A percentile compares a stretch with the other conserved stretches of the same genome.
phyloP scores from a whole-genome alignment of 1,140 invertebrate genomes.

The Lordiphosa clarofinis region DNA sequence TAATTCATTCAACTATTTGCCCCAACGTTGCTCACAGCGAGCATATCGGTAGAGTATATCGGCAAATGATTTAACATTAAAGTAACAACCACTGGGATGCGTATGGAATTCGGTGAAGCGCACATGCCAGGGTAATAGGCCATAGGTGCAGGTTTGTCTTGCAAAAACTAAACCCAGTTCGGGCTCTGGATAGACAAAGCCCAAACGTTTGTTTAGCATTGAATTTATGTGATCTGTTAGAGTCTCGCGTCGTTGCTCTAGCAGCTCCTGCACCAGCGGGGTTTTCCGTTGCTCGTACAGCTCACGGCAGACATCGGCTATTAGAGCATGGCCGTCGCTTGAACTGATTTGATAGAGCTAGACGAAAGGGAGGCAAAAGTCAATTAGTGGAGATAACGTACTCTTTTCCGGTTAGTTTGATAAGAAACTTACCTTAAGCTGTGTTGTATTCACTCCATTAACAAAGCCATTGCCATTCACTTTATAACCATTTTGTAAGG shows the following conservation, averaged over 20 bases:
- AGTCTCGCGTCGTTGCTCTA: conserved; percentile 45
- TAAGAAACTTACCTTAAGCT: conserved; percentile 46
- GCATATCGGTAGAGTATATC: conserved; percentile 67
- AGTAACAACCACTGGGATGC: conserved; percentile 50
- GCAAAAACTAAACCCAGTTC: conserved; percentile 68
- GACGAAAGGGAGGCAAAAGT: conserved; percentile 6
- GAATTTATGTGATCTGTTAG: conserved; percentile 45
- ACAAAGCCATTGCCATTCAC: conserved; percentile 38
- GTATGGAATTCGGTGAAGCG: conserved; percentile 75
- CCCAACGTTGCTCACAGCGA: conserved; percentile 76
- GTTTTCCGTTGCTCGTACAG: conserved; percentile 42
- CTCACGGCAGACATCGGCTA: conserved; percentile 68
- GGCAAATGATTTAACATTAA: conserved; percentile 53
- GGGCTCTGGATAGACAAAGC: conserved; percentile 47
- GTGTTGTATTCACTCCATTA: conserved; percentile 26
- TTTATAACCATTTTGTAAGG: conserved; percentile 30
- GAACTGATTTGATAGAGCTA: conserved; percentile 58
- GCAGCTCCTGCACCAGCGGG: conserved; percentile 40
- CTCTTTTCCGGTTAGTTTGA: no score
- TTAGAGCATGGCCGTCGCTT: conserved; percentile 58
- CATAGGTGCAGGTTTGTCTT: conserved; percentile 58
- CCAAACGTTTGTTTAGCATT: conserved; percentile 44
- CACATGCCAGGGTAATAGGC: conserved; percentile 70
- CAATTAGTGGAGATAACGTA: conserved; percentile 38
- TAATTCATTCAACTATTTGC: conserved; percentile 48